Evolutionary conservation across 1,140 invertebrate species (phyloP).

Genomic region (Atta texana): DNA sequence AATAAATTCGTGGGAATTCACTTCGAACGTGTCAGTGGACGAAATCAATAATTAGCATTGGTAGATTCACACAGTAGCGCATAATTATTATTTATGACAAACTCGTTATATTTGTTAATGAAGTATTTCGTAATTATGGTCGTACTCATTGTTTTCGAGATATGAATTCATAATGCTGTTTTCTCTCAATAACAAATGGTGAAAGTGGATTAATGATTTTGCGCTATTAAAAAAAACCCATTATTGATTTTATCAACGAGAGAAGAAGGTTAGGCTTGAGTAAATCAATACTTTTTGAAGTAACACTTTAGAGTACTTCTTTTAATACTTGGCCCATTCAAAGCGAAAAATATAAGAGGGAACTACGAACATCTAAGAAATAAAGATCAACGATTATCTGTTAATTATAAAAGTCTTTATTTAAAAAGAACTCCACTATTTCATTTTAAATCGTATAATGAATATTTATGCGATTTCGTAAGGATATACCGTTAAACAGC

Average conservation of each 20-base stretch:
- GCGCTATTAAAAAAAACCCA: not conserved
- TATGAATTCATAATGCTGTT: conserved; percentile 13
- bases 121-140: conserved; percentile 32
- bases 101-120: conserved; percentile 11
- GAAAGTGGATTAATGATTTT: conserved; percentile 20
- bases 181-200: not conserved
- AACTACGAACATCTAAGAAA: too few species aligned
- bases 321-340: not conserved
- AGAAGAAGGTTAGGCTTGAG: not conserved
- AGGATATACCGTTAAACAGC: conserved; percentile 35
- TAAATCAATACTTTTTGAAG: conserved; percentile 7
- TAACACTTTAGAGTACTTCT: not conserved
- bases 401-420: too few species aligned
- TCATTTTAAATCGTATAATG: too few species aligned
- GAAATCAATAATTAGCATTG: conserved; percentile 38
- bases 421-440: too few species aligned
- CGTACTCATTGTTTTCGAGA: conserved; percentile 4
- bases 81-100: conserved; percentile 16
- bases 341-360: not conserved
- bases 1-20: conserved; percentile 30
- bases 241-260: not conserved
- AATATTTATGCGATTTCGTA: not conserved
- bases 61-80: not conserved
- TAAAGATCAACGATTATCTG: too few species aligned
- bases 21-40: not conserved